phyloP scores from a whole-genome alignment of 2,113 vertebrate species.

The Stictonetta naevosa region DNA sequence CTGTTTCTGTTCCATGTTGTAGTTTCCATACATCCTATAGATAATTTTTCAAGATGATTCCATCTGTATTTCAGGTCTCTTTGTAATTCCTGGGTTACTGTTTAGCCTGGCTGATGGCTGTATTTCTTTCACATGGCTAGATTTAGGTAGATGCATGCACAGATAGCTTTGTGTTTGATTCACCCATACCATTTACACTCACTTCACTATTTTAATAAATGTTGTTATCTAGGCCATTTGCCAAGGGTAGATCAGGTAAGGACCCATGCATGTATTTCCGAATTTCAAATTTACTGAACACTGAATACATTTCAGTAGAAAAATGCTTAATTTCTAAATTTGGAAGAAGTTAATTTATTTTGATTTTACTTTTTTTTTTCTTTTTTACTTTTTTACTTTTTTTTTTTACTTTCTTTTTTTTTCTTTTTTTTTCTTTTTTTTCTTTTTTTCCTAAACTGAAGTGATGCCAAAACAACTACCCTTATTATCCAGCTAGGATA shows the following conservation, averaged over 20 bases:
- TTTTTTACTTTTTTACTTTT: too few species aligned
- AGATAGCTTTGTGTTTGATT: not conserved
- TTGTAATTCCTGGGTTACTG: not conserved
- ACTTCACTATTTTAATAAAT: not conserved
- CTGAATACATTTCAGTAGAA: not conserved
- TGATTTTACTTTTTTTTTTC: not conserved
- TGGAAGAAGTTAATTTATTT: not conserved
- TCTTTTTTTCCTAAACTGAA: not conserved
- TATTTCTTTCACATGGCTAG: not conserved
- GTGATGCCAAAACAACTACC: not conserved
- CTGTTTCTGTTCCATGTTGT: not conserved
- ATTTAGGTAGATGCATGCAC: not conserved
- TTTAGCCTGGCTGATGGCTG: not conserved
- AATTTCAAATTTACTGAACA: not conserved
- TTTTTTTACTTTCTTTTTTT: too few species aligned
- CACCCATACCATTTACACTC: not conserved
- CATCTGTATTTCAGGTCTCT: not conserved
- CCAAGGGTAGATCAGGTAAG: not conserved
- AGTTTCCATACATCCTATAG: not conserved
- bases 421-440: too few species aligned
- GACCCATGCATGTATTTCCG: accelerated
- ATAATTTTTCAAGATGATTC: not conserved
- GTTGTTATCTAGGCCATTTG: not conserved
- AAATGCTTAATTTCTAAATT: not conserved
- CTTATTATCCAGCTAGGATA: not conserved